A percentile compares a stretch with the other conserved stretches of the same genome.
phyloP scores from a whole-genome alignment of 2,797 vertebrate species.

The Cossypha heuglini region DNA sequence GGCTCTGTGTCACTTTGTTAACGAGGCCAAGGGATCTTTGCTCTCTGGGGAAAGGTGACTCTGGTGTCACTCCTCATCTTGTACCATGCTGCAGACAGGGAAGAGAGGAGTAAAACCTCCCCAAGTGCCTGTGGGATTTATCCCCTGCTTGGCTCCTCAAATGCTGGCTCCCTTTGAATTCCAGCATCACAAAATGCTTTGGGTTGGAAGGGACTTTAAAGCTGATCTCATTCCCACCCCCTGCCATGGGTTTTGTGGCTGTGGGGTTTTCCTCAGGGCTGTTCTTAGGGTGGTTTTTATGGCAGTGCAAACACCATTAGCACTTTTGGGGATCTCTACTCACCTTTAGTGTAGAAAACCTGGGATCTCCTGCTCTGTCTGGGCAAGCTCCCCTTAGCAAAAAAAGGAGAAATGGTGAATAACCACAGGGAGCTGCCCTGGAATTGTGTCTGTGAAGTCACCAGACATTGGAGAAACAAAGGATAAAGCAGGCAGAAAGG shows the following conservation, averaged over 20 bases:
- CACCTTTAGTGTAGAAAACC: not conserved
- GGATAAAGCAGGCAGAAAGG: not conserved
- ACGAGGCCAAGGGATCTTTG: not conserved
- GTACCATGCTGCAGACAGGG: not conserved
- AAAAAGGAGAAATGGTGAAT: not conserved
- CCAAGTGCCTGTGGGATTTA: not conserved
- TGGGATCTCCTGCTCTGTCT: not conserved
- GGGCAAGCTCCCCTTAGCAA: not conserved
- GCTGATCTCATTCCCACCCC: not conserved
- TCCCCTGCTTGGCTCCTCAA: not conserved
- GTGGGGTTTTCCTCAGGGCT: not conserved
- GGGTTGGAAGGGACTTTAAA: not conserved
- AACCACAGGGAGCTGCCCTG: not conserved
- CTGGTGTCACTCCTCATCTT: not conserved
- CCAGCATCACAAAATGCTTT: too few species aligned
- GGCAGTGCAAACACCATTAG: not conserved
- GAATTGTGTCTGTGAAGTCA: not conserved
- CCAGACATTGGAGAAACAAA: not conserved
- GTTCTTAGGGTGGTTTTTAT: not conserved
- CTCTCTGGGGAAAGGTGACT: not conserved
- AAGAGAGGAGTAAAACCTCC: not conserved
- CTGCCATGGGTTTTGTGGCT: not conserved
- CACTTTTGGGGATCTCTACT: not conserved
- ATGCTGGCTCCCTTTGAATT: rapidly evolving
- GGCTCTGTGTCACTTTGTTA: not conserved